Evolutionary conservation across 2,888 invertebrate species (phyloP).

Genomic region (Nemapogon koenigi): DNA sequence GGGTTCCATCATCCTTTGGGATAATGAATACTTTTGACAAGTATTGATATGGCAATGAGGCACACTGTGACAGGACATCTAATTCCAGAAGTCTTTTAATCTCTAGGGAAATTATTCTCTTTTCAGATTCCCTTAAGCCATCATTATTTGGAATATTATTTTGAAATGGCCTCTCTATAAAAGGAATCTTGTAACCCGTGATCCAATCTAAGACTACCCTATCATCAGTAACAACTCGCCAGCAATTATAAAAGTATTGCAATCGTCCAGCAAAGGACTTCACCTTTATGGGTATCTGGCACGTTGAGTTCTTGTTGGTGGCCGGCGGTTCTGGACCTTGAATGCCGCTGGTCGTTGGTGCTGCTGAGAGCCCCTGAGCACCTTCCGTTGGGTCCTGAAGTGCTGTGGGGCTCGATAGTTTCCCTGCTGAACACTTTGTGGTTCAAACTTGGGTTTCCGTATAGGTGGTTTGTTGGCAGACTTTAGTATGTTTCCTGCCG

Average conservation of each 20-base stretch:
- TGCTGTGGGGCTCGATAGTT: slow-evolving; percentile 12
- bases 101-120: slow-evolving; percentile 3
- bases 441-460: too few species aligned
- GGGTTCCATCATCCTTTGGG: slow-evolving; percentile 12
- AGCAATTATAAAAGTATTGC: slow-evolving; percentile 10
- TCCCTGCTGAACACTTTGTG: slow-evolving; percentile 7
- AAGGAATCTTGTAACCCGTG: slow-evolving; percentile 14
- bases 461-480: background rate
- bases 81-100: slow-evolving; percentile 8
- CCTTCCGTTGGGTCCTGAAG: slow-evolving; percentile 1
- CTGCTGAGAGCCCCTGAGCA: too few species aligned
- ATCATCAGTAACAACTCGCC: slow-evolving; percentile 12
- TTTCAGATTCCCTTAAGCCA: slow-evolving; percentile 6
- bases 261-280: slow-evolving; percentile 13
- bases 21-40: slow-evolving; percentile 12
- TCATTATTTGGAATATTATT: background rate
- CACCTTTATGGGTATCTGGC: slow-evolving; percentile 7
- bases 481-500: slow-evolving; percentile 3
- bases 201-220: slow-evolving; percentile 10
- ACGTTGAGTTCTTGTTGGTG: too few species aligned
- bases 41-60: slow-evolving; percentile 8
- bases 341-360: too few species aligned
- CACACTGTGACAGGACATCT: slow-evolving; percentile 11
- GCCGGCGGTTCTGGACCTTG: too few species aligned
- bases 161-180: slow-evolving; percentile 9